A percentile compares a stretch with the other conserved stretches of the same genome.
Evolutionary conservation across 2,113 vertebrate genomes (phyloP).

Genomic region (Plestiodon gilberti): DNA sequence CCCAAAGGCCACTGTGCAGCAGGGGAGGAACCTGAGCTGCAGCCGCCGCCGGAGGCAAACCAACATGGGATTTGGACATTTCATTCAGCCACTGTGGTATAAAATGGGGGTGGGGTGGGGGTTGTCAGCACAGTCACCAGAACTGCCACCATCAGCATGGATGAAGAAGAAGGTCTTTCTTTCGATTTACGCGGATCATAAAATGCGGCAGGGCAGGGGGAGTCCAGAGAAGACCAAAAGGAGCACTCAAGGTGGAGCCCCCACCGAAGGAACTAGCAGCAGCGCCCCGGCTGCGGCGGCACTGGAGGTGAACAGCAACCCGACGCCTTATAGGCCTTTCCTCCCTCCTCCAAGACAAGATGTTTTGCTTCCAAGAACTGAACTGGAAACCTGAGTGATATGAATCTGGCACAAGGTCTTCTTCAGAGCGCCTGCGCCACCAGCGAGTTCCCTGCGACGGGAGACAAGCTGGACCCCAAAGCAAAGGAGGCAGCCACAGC

Average conservation of each 20-base stretch:
- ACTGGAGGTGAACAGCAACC: too few relatives aligned
- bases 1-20: too few relatives aligned
- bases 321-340: too few relatives aligned
- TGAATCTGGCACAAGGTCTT: constrained; percentile 61
- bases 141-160: constrained; percentile 14
- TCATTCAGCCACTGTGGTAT: background rate
- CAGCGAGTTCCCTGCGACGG: constrained; percentile 61
- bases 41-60: too few relatives aligned
- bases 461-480: too few relatives aligned
- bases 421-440: constrained; percentile 66
- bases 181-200: constrained; percentile 44
- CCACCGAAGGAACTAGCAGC: too few relatives aligned
- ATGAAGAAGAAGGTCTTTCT: constrained; percentile 51
- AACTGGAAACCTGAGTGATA: constrained; percentile 65
- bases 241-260: too few relatives aligned
- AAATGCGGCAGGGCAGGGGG: too few relatives aligned
- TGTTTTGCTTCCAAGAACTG: constrained; percentile 11
- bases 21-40: background rate
- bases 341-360: background rate
- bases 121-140: background rate
- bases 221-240: too few relatives aligned
- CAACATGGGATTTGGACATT: background rate
- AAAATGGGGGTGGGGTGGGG: background rate
- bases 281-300: too few relatives aligned
- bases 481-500: too few relatives aligned